Evolutionary conservation across 2,888 invertebrate species (phyloP).

Genomic region (Polydrusus pterygomalis): DNA sequence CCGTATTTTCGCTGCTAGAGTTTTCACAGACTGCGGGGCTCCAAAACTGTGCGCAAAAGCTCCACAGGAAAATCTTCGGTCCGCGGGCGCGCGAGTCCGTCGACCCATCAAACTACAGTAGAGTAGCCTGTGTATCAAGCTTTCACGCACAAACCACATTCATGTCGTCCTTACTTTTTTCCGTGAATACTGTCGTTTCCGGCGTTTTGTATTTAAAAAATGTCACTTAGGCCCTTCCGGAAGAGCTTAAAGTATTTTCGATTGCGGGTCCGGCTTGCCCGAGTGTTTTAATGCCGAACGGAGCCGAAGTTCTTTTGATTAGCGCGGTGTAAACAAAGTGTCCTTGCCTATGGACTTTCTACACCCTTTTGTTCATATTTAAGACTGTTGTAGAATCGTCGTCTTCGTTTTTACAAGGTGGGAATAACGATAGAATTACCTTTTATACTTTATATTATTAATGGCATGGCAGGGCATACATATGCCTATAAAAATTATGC

Average conservation of each 20-base stretch:
- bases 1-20: constrained; percentile 4
- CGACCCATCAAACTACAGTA: constrained; percentile 58
- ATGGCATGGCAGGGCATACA: too few relatives aligned
- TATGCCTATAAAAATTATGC: too few relatives aligned
- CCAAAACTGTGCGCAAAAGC: constrained; percentile 52
- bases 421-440: background rate
- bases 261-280: background rate
- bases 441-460: background rate
- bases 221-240: constrained; percentile 42
- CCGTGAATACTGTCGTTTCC: constrained; percentile 52
- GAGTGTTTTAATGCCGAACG: background rate
- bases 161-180: constrained; percentile 49
- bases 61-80: constrained; percentile 24
- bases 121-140: constrained; percentile 55
- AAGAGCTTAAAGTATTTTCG: constrained; percentile 21
- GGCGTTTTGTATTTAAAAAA: constrained; percentile 56
- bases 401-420: constrained; percentile 34
- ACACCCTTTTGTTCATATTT: constrained; percentile 28
- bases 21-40: constrained; percentile 53
- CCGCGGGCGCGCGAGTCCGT: constrained; percentile 58
- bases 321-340: constrained; percentile 33
- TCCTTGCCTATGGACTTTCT: background rate
- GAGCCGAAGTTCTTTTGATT: constrained; percentile 13
- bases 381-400: constrained; percentile 20
- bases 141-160: constrained; percentile 55